Evolutionary conservation across 2,113 vertebrate genomes (phyloP).

Genomic region (Alexandromys fortis): DNA sequence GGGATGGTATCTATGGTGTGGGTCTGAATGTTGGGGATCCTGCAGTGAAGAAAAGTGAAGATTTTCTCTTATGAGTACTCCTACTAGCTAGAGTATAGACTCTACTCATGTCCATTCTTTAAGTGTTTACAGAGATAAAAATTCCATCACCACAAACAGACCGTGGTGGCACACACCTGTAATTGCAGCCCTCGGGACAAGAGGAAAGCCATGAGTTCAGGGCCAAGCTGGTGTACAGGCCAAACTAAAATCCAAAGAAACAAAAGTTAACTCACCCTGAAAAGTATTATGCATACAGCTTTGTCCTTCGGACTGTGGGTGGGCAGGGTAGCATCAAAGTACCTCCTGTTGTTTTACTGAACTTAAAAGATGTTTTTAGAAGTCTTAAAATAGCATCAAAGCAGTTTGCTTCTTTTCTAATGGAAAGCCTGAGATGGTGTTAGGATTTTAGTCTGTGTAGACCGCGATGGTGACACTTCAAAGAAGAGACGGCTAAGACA

Average conservation of each 20-base stretch:
- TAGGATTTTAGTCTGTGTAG: slow-evolving; percentile 22
- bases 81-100: neutral
- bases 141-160: neutral
- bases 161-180: neutral
- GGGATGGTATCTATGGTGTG: neutral
- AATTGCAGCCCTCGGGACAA: neutral
- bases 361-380: neutral
- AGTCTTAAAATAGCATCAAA: neutral
- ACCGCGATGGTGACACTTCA: neutral
- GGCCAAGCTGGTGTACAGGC: neutral
- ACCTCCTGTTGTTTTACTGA: neutral
- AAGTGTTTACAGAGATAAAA: slow-evolving; percentile 19
- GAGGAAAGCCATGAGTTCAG: neutral
- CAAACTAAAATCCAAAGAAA: neutral
- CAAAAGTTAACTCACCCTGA: neutral
- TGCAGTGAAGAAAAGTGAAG: neutral
- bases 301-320: neutral
- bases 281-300: neutral
- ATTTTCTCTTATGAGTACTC: neutral
- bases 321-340: neutral
- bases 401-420: slow-evolving; percentile 2
- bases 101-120: neutral
- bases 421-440: neutral
- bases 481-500: slow-evolving; percentile 30
- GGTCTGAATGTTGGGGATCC: neutral